phyloP scores from a whole-genome alignment of 2,113 vertebrate genomes.

The Leuciscus idus region DNA sequence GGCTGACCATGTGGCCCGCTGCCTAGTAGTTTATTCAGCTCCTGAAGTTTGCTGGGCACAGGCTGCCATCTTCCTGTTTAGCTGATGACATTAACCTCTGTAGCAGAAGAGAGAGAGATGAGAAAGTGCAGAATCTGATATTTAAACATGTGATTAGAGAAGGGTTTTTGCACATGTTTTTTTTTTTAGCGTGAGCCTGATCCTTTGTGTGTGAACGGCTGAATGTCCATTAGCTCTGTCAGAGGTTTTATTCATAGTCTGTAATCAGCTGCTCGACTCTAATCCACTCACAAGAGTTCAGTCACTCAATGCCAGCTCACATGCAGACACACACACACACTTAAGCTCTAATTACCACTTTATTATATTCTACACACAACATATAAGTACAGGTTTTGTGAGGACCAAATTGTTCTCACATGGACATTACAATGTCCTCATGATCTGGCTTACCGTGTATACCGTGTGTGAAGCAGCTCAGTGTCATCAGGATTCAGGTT shows the following conservation, averaged over 20 bases:
- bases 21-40: slow-evolving; percentile 13
- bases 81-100: slow-evolving; percentile 10
- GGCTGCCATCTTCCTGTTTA: slow-evolving; percentile 12
- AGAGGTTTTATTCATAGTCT: slow-evolving; percentile 35
- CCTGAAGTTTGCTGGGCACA: neutral
- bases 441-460: too few species aligned
- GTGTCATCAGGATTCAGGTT: slow-evolving; percentile 3
- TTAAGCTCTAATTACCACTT: neutral
- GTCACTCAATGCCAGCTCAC: slow-evolving; percentile 3
- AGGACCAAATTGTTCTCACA: neutral
- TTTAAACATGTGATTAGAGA: neutral
- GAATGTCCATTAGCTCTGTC: slow-evolving; percentile 42
- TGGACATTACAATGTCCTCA: neutral
- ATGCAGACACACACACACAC: neutral
- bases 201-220: slow-evolving; percentile 16
- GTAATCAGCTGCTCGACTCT: slow-evolving; percentile 41
- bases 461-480: slow-evolving; percentile 20
- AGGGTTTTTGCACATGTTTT: neutral
- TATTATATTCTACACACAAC: neutral
- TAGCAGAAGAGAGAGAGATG: neutral
- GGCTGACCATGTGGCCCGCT: neutral
- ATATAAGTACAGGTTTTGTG: neutral
- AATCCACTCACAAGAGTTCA: slow-evolving; percentile 35
- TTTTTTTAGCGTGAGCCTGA: neutral
- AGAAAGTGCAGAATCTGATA: neutral